These are phyloP conservation scores for Baccha elongata DNA, from an alignment of 2,888 invertebrate genomes.

Conservation along the genomic window DNA sequence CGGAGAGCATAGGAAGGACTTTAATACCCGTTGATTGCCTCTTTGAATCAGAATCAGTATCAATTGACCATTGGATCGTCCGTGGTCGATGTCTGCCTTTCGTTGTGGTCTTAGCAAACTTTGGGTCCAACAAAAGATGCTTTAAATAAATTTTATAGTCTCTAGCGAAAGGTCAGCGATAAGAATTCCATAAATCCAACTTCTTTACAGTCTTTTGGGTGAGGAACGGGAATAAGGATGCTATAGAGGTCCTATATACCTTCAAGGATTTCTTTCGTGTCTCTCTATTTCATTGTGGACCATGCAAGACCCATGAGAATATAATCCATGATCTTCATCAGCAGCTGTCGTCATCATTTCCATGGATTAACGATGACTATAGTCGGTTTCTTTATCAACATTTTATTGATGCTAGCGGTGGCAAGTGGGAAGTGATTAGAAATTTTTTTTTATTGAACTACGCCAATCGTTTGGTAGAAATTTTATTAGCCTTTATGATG, in stretches of 20 bases:
- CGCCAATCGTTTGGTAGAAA: conserved; percentile 66
- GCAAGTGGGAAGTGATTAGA: conserved; percentile 12
- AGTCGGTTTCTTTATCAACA: conserved; percentile 2
- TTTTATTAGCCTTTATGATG: conserved; percentile 65
- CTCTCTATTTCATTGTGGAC: conserved; percentile 55
- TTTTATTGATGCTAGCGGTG: not conserved
- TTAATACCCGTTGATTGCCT: conserved; percentile 46
- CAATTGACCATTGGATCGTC: conserved; percentile 21
- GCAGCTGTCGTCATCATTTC: conserved; percentile 69
- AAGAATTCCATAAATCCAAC: conserved; percentile 73
- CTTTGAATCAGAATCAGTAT: conserved; percentile 36
- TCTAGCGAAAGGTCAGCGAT: conserved; percentile 74
- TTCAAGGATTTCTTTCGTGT: conserved; percentile 63
- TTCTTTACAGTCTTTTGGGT: conserved; percentile 59
- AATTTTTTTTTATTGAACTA: conserved; percentile 53
- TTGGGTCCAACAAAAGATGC: conserved; percentile 34
- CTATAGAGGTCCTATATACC: conserved; percentile 42
- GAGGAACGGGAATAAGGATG: not conserved
- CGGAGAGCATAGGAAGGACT: conserved; percentile 17
- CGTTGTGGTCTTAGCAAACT: not conserved
- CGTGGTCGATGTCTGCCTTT: not conserved
- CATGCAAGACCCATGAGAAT: conserved; percentile 6
- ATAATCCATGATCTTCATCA: conserved; percentile 42
- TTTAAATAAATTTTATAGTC: conserved; percentile 71
- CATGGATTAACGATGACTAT: conserved; percentile 55